Evolutionary conservation across 2,888 invertebrate genomes (phyloP).

Genomic region (Pherbina coryleti): DNA sequence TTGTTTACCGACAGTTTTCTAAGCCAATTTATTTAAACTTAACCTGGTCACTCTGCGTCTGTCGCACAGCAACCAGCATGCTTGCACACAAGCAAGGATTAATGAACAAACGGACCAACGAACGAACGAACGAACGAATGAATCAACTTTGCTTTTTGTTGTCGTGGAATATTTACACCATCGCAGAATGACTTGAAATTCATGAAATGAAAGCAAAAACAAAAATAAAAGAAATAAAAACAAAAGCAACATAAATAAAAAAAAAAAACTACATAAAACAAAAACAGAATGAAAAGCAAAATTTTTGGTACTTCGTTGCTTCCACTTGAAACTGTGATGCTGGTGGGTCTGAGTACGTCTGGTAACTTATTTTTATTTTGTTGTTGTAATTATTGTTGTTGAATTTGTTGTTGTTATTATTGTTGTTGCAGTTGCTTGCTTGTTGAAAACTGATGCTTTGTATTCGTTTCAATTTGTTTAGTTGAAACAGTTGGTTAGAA

Average conservation of each 20-base stretch:
- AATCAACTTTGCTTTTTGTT: too few relatives aligned
- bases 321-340: conserved; percentile 2
- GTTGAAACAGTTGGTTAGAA: background rate
- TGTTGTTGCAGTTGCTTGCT: background rate
- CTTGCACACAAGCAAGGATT: background rate
- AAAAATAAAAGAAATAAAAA: conserved; percentile 4
- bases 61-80: conserved; percentile 36
- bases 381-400: conserved; percentile 3
- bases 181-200: background rate
- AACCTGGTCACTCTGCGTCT: conserved; percentile 29
- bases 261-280: conserved; percentile 12
- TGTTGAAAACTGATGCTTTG: conserved; percentile 8
- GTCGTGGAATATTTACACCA: too few relatives aligned
- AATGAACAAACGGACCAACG: background rate
- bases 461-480: conserved; percentile 28
- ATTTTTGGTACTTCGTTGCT: conserved; percentile 17
- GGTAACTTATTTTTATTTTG: conserved; percentile 31
- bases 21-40: background rate
- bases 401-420: background rate
- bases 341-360: conserved; percentile 3
- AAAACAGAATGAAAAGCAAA: conserved; percentile 10
- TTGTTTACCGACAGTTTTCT: too few relatives aligned
- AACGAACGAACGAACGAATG: too few relatives aligned
- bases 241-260: conserved; percentile 7
- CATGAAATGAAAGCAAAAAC: background rate